These are phyloP conservation scores for Acleris sparsana DNA, from an alignment of 2,888 invertebrate species.

Conservation along the genomic window DNA sequence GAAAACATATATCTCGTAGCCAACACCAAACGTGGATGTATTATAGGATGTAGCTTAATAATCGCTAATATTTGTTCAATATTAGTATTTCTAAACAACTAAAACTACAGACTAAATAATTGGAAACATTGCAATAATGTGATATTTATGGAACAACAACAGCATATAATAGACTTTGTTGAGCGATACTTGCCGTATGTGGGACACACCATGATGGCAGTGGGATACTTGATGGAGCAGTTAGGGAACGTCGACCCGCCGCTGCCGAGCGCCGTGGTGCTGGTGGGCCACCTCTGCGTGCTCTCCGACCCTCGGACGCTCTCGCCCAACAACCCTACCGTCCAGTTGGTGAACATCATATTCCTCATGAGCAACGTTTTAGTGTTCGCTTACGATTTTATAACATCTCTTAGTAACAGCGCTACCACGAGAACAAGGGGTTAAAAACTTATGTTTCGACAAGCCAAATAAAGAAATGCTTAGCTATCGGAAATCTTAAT, in stretches of 20 bases:
- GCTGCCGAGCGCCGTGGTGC: conserved; percentile 65
- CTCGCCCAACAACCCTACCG: conserved; percentile 50
- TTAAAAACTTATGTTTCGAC: conserved; percentile 2
- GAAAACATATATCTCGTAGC: conserved; percentile 44
- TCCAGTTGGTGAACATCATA: conserved; percentile 58
- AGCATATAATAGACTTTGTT: conserved; percentile 45
- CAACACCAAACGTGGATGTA: conserved; percentile 42
- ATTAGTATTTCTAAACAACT: conserved; percentile 52
- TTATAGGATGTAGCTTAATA: conserved; percentile 45
- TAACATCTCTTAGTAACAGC: conserved; percentile 36
- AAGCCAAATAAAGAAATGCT: conserved; percentile 18
- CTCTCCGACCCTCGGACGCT: conserved; percentile 58
- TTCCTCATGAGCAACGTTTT: conserved; percentile 62
- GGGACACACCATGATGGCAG: conserved; percentile 66
- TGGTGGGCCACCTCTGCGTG: conserved; percentile 65
- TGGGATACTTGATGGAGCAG: conserved; percentile 70
- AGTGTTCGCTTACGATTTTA: conserved; percentile 61
- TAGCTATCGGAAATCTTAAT: not conserved
- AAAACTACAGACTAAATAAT: conserved; percentile 3
- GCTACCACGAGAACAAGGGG: conserved; percentile 30
- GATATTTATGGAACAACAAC: conserved; percentile 36
- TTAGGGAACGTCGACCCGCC: conserved; percentile 57
- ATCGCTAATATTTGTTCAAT: conserved; percentile 52
- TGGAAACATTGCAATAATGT: not conserved
- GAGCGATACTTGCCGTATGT: conserved; percentile 58